phyloP scores from a whole-genome alignment of 2,113 vertebrate genomes.

The Notothenia coriiceps region DNA sequence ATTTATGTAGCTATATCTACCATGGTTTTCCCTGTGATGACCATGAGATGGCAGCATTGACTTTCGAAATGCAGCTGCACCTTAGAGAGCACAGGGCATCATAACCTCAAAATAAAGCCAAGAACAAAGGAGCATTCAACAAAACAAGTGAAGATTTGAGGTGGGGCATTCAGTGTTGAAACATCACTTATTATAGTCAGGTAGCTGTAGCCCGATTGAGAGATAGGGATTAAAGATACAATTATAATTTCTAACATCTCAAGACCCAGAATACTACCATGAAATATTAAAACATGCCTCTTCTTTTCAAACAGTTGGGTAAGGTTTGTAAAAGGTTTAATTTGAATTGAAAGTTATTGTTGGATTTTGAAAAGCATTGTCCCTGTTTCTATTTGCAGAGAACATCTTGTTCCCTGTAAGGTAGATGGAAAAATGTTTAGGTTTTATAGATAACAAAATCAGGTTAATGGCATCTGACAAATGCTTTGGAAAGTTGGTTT shows the following conservation, averaged over 20 bases:
- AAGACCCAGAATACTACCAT: neutral
- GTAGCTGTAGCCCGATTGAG: constrained; percentile 16
- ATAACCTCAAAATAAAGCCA: constrained; percentile 24
- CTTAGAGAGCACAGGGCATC: constrained; percentile 11
- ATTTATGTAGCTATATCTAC: constrained; percentile 3
- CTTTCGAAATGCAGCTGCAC: constrained; percentile 43
- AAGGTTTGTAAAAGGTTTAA: constrained; percentile 6
- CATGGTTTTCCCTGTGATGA: constrained; percentile 14
- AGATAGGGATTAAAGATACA: neutral
- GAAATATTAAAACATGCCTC: neutral
- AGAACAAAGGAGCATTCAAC: constrained; percentile 34
- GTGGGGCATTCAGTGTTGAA: constrained; percentile 13
- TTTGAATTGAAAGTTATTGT: neutral
- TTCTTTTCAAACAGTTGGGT: neutral
- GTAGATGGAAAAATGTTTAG: too few relatives aligned
- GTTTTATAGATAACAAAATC: neutral
- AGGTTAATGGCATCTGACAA: neutral
- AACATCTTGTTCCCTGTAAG: neutral
- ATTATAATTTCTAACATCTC: neutral
- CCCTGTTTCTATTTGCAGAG: neutral
- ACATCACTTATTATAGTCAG: constrained; percentile 3
- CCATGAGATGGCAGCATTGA: constrained; percentile 78
- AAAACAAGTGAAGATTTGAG: constrained; percentile 9
- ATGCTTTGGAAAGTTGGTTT: constrained; percentile 1
- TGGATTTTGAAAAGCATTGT: neutral